Evolutionary conservation across 2,113 vertebrate species (phyloP).

Genomic region (Myiozetetes cayanensis): DNA sequence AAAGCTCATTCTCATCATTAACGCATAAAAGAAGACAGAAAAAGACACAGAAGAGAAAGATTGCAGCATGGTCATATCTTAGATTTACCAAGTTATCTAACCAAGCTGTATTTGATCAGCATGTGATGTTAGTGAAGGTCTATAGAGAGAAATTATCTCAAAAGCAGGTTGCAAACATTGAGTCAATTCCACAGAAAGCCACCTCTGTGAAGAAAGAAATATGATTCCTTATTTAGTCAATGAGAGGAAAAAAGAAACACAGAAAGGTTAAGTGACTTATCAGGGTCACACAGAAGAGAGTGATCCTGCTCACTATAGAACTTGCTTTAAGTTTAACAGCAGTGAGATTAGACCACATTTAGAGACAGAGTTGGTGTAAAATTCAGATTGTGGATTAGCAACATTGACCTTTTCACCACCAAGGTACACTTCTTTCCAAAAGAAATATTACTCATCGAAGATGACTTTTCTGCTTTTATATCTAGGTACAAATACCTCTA

Average conservation of each 20-base stretch:
- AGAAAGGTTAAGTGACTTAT: not conserved
- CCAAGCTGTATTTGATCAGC: not conserved
- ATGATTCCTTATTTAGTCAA: not conserved
- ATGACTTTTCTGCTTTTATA: not conserved
- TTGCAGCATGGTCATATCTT: not conserved
- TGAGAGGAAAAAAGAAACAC: not conserved
- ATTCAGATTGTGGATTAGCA: not conserved
- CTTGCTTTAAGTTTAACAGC: not conserved
- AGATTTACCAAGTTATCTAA: not conserved
- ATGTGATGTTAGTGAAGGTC: not conserved
- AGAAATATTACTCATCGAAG: not conserved
- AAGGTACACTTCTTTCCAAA: not conserved
- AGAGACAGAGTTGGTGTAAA: not conserved
- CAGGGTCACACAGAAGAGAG: constrained; percentile 10
- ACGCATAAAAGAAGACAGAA: not conserved
- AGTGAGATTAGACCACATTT: not conserved
- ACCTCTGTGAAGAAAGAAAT: not conserved
- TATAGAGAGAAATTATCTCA: not conserved
- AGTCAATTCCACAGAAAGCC: not conserved
- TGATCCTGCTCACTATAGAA: not conserved
- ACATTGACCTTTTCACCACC: not conserved
- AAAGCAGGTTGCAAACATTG: not conserved
- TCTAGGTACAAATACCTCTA: not conserved
- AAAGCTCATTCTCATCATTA: constrained; percentile 16
- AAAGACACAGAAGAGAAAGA: constrained; percentile 4